Conservation (phyloP, 1,140 invertebrate genomes). For the Pogonognathellus flavescens region DNA sequence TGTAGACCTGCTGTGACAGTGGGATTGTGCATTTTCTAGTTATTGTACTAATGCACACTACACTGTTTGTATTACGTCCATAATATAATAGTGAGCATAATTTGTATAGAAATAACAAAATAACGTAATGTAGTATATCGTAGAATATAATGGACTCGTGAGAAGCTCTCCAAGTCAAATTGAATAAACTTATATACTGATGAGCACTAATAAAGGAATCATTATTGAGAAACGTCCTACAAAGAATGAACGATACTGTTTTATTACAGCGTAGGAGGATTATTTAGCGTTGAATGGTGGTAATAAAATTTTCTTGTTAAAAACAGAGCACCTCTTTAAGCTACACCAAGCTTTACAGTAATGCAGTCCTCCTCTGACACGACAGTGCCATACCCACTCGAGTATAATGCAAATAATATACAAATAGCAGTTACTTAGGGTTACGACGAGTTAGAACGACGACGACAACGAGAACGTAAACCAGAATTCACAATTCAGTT, state of each 20-base stretch:
- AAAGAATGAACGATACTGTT: constrained; percentile 44
- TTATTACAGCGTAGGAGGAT: constrained; percentile 36
- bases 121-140: background rate
- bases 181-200: constrained; percentile 10
- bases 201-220: constrained; percentile 42
- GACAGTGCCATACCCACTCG: background rate
- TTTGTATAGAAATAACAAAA: background rate
- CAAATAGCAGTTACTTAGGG: background rate
- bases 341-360: constrained; percentile 33
- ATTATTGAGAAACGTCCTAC: constrained; percentile 45
- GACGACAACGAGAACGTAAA: background rate
- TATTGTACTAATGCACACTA: too few relatives aligned
- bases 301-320: constrained; percentile 48
- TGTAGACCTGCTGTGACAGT: background rate
- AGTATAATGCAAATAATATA: background rate
- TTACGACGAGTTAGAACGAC: background rate
- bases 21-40: background rate
- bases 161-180: background rate
- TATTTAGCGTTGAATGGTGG: constrained; percentile 40
- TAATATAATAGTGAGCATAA: background rate
- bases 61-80: too few relatives aligned
- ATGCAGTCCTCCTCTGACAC: background rate
- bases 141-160: constrained; percentile 1
- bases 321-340: constrained; percentile 24
- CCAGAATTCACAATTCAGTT: constrained; percentile 1